Evolutionary conservation across 2,888 invertebrate species (phyloP).

Genomic region (Nemotelus pantherinus): DNA sequence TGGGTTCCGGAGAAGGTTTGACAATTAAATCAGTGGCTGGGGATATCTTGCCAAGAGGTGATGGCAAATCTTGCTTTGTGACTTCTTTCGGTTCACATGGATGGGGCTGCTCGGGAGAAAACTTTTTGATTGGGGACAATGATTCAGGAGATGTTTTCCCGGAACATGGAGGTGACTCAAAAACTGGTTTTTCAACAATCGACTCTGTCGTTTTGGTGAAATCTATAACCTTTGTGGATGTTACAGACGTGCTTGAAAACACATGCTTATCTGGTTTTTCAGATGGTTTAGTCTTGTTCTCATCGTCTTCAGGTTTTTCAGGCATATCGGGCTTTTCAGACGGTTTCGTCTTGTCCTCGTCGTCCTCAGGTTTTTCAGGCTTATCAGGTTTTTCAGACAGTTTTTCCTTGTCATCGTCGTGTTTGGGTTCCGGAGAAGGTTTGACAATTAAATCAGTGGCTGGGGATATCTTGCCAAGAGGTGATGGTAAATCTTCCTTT

Average conservation of each 20-base stretch:
- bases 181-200: constrained; percentile 42
- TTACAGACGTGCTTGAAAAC: constrained; percentile 27
- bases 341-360: no score
- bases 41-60: background rate
- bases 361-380: no score
- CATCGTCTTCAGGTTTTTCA: background rate
- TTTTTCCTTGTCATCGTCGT: background rate
- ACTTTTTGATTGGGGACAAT: background rate
- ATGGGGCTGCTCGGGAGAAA: background rate
- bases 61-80: background rate
- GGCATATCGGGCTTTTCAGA: background rate
- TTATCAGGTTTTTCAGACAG: background rate
- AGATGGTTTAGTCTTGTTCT: no score
- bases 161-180: constrained; percentile 21
- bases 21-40: background rate
- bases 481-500: background rate
- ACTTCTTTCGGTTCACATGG: background rate
- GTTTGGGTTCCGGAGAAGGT: background rate
- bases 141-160: background rate
- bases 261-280: background rate
- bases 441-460: background rate
- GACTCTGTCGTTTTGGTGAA: background rate
- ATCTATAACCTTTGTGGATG: constrained; percentile 11
- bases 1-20: constrained; percentile 3
- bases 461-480: background rate